These are phyloP conservation scores for Chamaea fasciata DNA, from an alignment of 2,113 vertebrate genomes.

Conservation along the genomic window DNA sequence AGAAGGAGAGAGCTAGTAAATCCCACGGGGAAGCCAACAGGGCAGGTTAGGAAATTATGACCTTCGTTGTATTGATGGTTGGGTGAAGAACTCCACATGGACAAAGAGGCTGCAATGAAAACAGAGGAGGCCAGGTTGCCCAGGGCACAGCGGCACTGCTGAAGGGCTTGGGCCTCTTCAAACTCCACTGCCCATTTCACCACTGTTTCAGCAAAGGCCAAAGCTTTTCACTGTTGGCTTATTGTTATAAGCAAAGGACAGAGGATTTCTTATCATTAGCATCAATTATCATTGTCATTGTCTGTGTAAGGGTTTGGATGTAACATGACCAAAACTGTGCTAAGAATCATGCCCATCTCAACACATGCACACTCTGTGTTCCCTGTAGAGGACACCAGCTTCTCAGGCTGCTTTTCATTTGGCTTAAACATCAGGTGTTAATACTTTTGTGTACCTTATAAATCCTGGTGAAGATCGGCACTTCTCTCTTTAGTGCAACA, in stretches of 20 bases:
- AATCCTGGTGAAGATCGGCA: background rate
- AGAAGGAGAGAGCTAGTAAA: constrained; percentile 2
- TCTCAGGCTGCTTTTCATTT: background rate
- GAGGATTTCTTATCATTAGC: background rate
- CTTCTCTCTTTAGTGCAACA: background rate
- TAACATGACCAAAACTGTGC: background rate
- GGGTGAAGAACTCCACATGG: background rate
- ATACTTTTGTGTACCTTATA: background rate
- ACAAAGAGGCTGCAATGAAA: background rate
- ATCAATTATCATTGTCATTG: background rate
- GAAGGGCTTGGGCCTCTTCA: background rate
- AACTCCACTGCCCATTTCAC: background rate
- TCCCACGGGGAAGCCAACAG: background rate
- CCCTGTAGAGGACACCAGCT: background rate
- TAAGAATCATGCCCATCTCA: background rate
- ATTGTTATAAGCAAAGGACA: background rate
- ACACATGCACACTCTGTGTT: background rate
- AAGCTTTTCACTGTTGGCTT: background rate
- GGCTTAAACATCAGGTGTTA: background rate
- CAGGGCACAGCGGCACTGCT: background rate
- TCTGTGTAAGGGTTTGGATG: background rate
- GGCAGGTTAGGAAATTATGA: background rate
- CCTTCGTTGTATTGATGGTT: background rate
- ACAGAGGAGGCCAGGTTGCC: background rate
- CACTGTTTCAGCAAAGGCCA: background rate